These are phyloP conservation scores for Kudoa iwatai DNA, from an alignment of 30 jellyfish, hydroid and myxozoan species.

Conservation along the genomic window DNA sequence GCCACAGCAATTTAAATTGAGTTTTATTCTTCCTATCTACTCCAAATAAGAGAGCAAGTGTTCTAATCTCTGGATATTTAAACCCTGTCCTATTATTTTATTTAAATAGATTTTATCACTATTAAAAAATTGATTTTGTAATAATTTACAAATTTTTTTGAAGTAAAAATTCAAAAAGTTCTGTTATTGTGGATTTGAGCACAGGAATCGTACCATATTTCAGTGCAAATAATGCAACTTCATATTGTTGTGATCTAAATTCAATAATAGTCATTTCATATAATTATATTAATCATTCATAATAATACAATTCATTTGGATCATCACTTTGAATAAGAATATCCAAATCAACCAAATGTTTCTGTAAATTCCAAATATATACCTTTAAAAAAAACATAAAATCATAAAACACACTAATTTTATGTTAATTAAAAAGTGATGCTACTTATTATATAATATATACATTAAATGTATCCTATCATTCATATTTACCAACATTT, in stretches of 20 bases:
- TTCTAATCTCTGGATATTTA: conserved; percentile 33
- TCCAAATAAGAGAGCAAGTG: conserved; percentile 40
- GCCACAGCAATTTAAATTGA: conserved; percentile 31
- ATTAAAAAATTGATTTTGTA: no score
- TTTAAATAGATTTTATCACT: no score
- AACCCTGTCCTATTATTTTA: conserved; percentile 10
- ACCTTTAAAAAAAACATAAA: conserved; percentile 6
- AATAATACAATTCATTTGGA: no score
- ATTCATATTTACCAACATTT: no score
- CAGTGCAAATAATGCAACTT: conserved; percentile 20
- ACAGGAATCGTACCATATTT: conserved; percentile 18
- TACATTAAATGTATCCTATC: no score
- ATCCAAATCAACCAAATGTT: conserved; percentile 18
- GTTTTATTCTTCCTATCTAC: conserved; percentile 11
- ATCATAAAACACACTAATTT: no score
- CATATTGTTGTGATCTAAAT: conserved; percentile 29
- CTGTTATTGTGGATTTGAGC: conserved; percentile 1
- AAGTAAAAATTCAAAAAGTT: no score
- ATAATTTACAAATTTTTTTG: neutral
- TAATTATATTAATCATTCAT: no score
- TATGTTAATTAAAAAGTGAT: no score
- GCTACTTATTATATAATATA: no score
- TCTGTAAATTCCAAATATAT: conserved; percentile 36
- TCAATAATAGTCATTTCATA: no score
- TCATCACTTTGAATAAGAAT: no score